Evolutionary conservation across 2,113 vertebrate genomes (phyloP).

Genomic region (Mustelus asterias): DNA sequence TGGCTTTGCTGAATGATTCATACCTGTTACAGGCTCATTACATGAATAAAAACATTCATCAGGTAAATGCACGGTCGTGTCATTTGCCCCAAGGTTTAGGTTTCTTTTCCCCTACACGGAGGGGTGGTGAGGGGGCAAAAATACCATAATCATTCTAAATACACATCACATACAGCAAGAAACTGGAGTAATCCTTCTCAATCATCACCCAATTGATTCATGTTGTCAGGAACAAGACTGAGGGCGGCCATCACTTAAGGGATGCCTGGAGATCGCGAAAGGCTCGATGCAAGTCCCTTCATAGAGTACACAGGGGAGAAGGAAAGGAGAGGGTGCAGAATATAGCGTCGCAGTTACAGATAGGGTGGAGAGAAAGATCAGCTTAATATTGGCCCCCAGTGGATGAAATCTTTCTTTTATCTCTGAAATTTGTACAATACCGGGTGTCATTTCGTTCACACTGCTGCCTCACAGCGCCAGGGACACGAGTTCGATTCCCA

Average conservation of each 20-base stretch:
- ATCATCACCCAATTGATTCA: neutral
- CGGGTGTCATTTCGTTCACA: too few species aligned
- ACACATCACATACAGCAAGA: neutral
- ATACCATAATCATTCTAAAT: neutral
- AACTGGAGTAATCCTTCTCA: neutral
- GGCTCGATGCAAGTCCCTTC: neutral
- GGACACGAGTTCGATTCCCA: too few species aligned
- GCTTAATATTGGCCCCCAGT: too few species aligned
- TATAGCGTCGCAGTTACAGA: too few species aligned
- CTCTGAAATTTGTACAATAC: too few species aligned
- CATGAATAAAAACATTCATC: conserved; percentile 18
- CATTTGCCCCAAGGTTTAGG: neutral
- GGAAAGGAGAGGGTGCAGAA: too few species aligned
- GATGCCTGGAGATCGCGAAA: neutral
- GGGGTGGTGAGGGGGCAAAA: neutral
- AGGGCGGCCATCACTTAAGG: neutral
- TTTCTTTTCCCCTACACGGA: neutral
- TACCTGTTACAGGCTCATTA: neutral
- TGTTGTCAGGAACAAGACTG: neutral
- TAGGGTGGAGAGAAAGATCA: too few species aligned
- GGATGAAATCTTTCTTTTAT: too few species aligned
- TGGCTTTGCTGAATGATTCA: neutral
- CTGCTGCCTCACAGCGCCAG: too few species aligned
- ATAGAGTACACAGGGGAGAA: too few species aligned
- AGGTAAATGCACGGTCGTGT: neutral